Evolutionary conservation across 1,140 invertebrate genomes (phyloP), one percentile per base, ranked within the genome.

Genomic region (Colletes gigas): DNA sequence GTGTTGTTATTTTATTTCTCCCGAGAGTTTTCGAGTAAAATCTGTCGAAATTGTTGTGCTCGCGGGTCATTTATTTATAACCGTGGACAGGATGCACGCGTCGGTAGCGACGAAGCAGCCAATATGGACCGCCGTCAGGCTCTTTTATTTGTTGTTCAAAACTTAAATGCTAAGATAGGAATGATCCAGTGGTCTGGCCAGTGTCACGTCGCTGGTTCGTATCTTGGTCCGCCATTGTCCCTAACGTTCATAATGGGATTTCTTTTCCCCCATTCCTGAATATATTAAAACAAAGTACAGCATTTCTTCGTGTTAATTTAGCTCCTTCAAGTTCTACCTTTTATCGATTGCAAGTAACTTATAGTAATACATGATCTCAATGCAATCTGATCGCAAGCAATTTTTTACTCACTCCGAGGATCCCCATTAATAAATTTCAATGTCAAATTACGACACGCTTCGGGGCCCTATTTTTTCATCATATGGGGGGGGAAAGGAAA

Each of bases 61-160:
- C 54, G 54, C 68, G 68, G 21, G 69, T 15, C 14, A 60, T 30
- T 78, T 78, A 78, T 78, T 78, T 78, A 78, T 70, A 71, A 78
- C 47, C 57, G 17, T 4, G 65, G 44, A 10, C 47, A 21, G 17
- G 59, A 78, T 72, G 14, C 30, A 21, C 59, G 67, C 67, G 41
- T 54, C 68, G 30, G 62, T 76, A 70, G 47, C 55, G 30, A 84
- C 87, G 83, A 19, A 52, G 21, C 75, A 66, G 67, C 85, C 89
- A 88, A 86, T 83, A 30, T 85, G 62, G 50, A 72, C 41, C 81
- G 75, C 85, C 88, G 87, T 89, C 60, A 78, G 83, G 65, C 86
- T 87, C 79, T 88, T 90, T 87, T 91, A 90, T 90, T 89, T 88
- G 87, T 89, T 89, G 88, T 79, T 83, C 88, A 85, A 90, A 91